Percentiles rank a stretch among this genome's conserved stretches.
Evolutionary conservation across 2,113 vertebrate genomes (phyloP).

Genomic region (Mirza zaza): DNA sequence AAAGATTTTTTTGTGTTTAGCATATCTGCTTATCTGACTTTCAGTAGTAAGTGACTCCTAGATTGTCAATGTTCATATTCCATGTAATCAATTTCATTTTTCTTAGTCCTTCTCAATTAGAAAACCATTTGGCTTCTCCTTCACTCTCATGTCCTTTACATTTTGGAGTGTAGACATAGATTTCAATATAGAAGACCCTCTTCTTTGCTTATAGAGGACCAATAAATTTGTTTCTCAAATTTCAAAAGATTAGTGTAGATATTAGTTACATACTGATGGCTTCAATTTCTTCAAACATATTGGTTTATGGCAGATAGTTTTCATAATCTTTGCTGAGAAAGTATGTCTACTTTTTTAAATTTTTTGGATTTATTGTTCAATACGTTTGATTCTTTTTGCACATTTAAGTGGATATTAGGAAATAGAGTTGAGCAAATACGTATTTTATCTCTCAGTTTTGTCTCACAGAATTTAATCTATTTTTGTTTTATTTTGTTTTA

Average conservation of each 20-base stretch:
- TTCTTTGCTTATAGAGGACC: neutral
- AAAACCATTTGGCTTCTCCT: neutral
- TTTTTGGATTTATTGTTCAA: neutral
- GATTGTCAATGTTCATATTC: neutral
- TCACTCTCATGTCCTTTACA: neutral
- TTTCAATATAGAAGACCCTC: neutral
- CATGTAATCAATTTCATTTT: neutral
- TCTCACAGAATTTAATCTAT: neutral
- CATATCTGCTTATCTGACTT: neutral
- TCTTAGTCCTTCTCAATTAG: neutral
- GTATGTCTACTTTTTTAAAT: neutral
- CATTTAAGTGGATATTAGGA: neutral
- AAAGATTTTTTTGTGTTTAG: neutral
- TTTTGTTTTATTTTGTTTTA: conserved; percentile 30
- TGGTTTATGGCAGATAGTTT: neutral
- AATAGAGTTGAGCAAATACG: neutral
- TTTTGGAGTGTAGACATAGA: neutral
- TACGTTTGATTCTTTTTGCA: neutral
- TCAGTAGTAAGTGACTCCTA: neutral
- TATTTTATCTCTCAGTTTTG: neutral
- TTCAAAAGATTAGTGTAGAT: neutral
- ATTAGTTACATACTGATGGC: neutral
- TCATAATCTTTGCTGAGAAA: neutral
- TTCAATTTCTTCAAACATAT: neutral
- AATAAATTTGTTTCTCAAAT: neutral